Evolutionary conservation across 2,888 invertebrate genomes (phyloP), one percentile per base, ranked within the genome.

Genomic region (Hololepta plana): DNA sequence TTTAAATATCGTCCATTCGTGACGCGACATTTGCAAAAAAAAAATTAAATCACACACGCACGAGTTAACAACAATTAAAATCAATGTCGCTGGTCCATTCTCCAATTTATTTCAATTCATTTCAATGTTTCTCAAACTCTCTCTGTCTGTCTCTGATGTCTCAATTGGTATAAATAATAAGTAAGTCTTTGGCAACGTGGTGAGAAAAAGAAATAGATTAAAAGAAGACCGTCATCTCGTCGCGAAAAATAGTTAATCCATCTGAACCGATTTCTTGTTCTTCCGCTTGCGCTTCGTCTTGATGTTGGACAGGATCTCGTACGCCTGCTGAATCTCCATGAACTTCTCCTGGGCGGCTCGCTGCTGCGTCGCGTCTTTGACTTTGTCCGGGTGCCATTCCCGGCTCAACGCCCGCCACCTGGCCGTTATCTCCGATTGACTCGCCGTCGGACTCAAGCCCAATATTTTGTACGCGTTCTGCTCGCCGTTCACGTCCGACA

Each of bases 251-350:
- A 20, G 14, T 11, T 17, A 26, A 12, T 8, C 13, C 26, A n/a
- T 30, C 19, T 37, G 34, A 22, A 53, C 48, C 9, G 59, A 72
- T 41, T 74, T 72, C 41, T 75, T 75, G 47, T 85, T 87, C 35
- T 69, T 67, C 26, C 72, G 60, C 35, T 68, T 67, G 25, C 87
- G 60, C 35, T 75, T 72, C 27, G 70, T 68, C 45, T 85, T 84
- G 38, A 79, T 79, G 39, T 73, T 81, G 5, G 84, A 85, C 1
- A 91, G 58, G 21, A 81, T 74, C 46, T 84, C 88, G 48, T 90
- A 93, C 0, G 93, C 88, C 46, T 84, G 77, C 43, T 90, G 88
- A 33, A 91, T 82, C 43, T 90, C 85, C 64, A 91, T 82, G 50
- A 93, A 93, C 27, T 66, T 72, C 37, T 82, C 77, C 45, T 90